Evolutionary conservation across 64 coral and sea anemone genomes (phyloP).

Genomic region (Porites australiensis): DNA sequence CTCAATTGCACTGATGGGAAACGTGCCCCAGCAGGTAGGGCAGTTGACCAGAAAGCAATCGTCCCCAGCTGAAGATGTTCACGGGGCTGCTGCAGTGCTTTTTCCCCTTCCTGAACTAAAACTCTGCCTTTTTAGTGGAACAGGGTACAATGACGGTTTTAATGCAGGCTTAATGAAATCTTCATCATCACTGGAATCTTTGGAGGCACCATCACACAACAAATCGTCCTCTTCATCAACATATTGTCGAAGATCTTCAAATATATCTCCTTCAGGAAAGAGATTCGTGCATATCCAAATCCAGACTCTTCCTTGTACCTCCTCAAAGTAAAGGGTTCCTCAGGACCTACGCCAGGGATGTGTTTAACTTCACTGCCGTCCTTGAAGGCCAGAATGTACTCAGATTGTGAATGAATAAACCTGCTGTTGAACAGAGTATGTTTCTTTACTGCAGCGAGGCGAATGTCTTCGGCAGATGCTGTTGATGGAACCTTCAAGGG

Average conservation of each 20-base stretch:
- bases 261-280: slow-evolving; percentile 40
- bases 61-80: too few relatives aligned
- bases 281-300: slow-evolving; percentile 40
- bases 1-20: slow-evolving; percentile 18
- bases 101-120: too few relatives aligned
- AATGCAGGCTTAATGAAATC: too few relatives aligned
- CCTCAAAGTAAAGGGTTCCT: slow-evolving; percentile 55
- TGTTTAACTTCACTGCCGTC: slow-evolving; percentile 59
- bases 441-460: slow-evolving; percentile 38
- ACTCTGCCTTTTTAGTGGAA: too few relatives aligned
- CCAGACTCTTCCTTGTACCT: slow-evolving; percentile 69
- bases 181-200: too few relatives aligned
- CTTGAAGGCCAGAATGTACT: slow-evolving; percentile 53
- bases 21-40: slow-evolving; percentile 8
- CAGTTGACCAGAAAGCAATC: not conserved
- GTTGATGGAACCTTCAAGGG: slow-evolving; percentile 36
- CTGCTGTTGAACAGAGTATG: slow-evolving; percentile 33
- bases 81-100: too few relatives aligned
- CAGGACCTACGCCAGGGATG: slow-evolving; percentile 46
- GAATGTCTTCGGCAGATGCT: slow-evolving; percentile 48
- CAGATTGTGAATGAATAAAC: slow-evolving; percentile 36
- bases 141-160: too few relatives aligned
- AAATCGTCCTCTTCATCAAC: not conserved
- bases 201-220: too few relatives aligned
- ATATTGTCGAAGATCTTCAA: slow-evolving; percentile 40